Conservation (phyloP, 1,140 invertebrate genomes). For the Drosophila santomea region DNA sequence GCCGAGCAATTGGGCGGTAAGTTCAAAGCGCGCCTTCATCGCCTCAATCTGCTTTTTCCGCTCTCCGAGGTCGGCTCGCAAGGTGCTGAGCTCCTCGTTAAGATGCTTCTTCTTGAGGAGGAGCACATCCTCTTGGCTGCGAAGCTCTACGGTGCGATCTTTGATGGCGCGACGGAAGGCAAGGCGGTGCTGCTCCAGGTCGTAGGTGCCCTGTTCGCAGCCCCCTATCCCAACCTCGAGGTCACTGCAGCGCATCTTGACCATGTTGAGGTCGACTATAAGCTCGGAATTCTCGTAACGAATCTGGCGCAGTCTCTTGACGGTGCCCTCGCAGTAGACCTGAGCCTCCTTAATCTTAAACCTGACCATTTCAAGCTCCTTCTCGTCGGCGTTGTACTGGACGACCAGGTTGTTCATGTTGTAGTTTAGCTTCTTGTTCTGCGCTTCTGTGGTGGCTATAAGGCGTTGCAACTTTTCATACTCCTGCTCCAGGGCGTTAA, state of each 20-base stretch:
- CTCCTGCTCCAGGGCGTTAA: constrained; percentile 56
- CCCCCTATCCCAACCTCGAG: constrained; percentile 86
- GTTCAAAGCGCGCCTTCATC: constrained; percentile 85
- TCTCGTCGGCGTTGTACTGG: constrained; percentile 77
- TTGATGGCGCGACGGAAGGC: constrained; percentile 87
- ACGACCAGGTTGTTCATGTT: constrained; percentile 85
- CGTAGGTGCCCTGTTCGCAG: constrained; percentile 86
- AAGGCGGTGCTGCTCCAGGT: constrained; percentile 87
- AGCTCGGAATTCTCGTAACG: constrained; percentile 86
- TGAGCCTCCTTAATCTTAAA: constrained; percentile 85
- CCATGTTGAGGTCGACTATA: constrained; percentile 87
- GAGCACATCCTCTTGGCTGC: constrained; percentile 86
- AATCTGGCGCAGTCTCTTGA: constrained; percentile 86
- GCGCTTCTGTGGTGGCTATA: constrained; percentile 84
- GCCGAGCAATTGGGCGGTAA: constrained; percentile 82
- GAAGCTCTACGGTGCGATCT: constrained; percentile 87
- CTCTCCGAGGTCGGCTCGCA: constrained; percentile 86
- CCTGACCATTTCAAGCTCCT: constrained; percentile 60
- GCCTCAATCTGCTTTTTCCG: constrained; percentile 86
- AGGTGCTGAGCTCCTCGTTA: constrained; percentile 86
- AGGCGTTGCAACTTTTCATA: constrained; percentile 53
- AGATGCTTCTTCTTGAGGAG: constrained; percentile 86
- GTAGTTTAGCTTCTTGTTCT: constrained; percentile 86
- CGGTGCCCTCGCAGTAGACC: constrained; percentile 85
- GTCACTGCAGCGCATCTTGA: constrained; percentile 86